Evolutionary conservation across 1,140 invertebrate species (phyloP).

Genomic region (Trachelipus rathkii): DNA sequence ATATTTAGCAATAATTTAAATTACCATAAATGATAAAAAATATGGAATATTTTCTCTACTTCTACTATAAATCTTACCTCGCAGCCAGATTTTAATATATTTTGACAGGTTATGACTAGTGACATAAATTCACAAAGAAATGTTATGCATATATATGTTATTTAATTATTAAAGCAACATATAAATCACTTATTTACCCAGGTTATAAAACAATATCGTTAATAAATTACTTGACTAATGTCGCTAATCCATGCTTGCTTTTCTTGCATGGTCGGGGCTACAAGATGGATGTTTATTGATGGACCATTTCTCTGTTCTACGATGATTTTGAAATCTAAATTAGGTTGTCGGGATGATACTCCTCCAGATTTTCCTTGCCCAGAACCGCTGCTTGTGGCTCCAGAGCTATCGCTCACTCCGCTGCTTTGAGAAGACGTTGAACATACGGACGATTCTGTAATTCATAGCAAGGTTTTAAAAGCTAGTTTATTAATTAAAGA

Average conservation of each 20-base stretch:
- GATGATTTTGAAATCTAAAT: constrained; percentile 79
- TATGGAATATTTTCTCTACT: no score
- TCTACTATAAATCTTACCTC: no score
- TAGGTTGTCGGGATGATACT: constrained; percentile 59
- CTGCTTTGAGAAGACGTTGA: constrained; percentile 59
- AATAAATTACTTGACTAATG: constrained; percentile 66
- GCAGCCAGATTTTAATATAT: no score
- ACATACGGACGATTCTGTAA: constrained; percentile 58
- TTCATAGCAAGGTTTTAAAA: no score
- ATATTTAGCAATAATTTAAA: no score
- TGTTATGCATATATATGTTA: no score
- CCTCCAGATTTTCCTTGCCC: constrained; percentile 29
- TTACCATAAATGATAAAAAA: no score
- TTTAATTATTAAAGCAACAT: no score
- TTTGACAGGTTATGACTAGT: no score
- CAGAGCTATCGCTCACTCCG: constrained; percentile 54
- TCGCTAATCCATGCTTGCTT: constrained; percentile 93
- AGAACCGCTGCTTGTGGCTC: constrained; percentile 49
- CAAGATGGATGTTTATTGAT: constrained; percentile 66
- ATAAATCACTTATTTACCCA: no score
- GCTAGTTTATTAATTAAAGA: no score
- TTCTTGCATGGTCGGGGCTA: constrained; percentile 77
- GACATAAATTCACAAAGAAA: background rate
- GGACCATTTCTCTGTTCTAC: constrained; percentile 64
- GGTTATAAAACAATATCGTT: no score